Percentiles rank a stretch among this genome's conserved stretches.
phyloP scores from a whole-genome alignment of 2,888 invertebrate species.

The Chaetogeoica ovagalla region DNA sequence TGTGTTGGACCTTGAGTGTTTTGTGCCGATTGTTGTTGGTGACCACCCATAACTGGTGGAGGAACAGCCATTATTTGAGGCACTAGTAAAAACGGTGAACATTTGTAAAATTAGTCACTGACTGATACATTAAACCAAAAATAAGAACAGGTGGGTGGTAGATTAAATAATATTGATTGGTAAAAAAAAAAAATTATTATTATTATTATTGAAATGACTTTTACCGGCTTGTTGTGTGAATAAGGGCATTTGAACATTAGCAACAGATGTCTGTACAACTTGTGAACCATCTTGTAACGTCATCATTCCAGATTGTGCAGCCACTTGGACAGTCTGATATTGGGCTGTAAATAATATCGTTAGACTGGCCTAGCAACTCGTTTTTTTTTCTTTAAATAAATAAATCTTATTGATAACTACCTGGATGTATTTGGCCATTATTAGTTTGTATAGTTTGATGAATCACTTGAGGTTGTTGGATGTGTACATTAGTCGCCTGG shows the following conservation, averaged over 20 bases:
- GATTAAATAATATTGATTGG: neutral
- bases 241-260: slow-evolving; percentile 54
- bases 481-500: slow-evolving; percentile 59
- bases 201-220: neutral
- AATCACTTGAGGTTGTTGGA: slow-evolving; percentile 59
- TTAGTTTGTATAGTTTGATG: slow-evolving; percentile 59
- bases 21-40: slow-evolving; percentile 36
- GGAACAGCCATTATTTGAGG: slow-evolving; percentile 52
- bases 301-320: slow-evolving; percentile 46
- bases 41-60: slow-evolving; percentile 39
- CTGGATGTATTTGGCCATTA: slow-evolving; percentile 57
- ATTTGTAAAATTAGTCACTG: neutral
- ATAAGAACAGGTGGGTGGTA: neutral
- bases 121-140: neutral
- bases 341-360: slow-evolving; percentile 15
- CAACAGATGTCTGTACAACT: slow-evolving; percentile 47
- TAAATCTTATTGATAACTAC: slow-evolving; percentile 13
- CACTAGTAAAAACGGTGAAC: neutral
- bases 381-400: neutral
- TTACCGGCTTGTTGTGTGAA: slow-evolving; percentile 53
- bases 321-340: slow-evolving; percentile 49
- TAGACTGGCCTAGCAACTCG: neutral
- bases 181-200: neutral
- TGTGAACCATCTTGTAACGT: slow-evolving; percentile 46
- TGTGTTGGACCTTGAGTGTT: slow-evolving; percentile 36